Percentiles rank a stretch among this genome's conserved stretches.
phyloP scores from a whole-genome alignment of 1,140 invertebrate genomes.

The Lepidurus couesii region DNA sequence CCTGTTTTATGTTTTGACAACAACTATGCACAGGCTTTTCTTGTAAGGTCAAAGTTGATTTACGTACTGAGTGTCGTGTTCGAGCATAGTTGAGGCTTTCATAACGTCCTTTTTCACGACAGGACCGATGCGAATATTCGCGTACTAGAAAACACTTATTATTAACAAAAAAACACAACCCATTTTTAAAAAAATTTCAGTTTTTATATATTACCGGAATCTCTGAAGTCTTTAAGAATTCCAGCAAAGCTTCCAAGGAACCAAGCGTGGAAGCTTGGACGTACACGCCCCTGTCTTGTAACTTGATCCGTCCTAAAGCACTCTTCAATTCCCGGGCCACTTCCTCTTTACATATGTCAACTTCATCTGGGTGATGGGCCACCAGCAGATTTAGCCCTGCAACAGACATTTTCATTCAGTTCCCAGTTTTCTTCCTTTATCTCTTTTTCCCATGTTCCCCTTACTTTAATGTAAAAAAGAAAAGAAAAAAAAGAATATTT shows the following conservation, averaged over 20 bases:
- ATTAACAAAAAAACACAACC: background rate
- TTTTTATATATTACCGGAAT: constrained; percentile 70
- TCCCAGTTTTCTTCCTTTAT: constrained; percentile 4
- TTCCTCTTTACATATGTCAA: constrained; percentile 78
- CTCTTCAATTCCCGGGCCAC: constrained; percentile 73
- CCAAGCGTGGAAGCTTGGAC: constrained; percentile 98
- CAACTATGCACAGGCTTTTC: constrained; percentile 25
- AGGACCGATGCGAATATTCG: constrained; percentile 96
- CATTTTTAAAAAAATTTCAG: background rate
- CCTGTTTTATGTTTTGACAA: background rate
- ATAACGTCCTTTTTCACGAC: constrained; percentile 99
- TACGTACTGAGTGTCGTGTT: constrained; percentile 92
- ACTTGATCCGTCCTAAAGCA: constrained; percentile 85
- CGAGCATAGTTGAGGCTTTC: constrained; percentile 98
- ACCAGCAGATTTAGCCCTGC: constrained; percentile 67
- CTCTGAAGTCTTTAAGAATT: constrained; percentile 89
- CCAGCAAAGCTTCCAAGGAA: constrained; percentile 92
- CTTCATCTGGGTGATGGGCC: constrained; percentile 87
- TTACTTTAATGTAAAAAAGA: constrained; percentile 38
- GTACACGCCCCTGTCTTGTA: constrained; percentile 89
- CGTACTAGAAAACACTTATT: constrained; percentile 61
- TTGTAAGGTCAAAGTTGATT: constrained; percentile 29
- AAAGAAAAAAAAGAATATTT: constrained; percentile 44
- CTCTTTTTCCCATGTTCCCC: too few species aligned
- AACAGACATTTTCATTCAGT: constrained; percentile 42